A percentile compares a stretch with the other conserved stretches of the same genome.
Evolutionary conservation across 1,140 invertebrate species (phyloP).

Genomic region (Zaprionus camerounensis): DNA sequence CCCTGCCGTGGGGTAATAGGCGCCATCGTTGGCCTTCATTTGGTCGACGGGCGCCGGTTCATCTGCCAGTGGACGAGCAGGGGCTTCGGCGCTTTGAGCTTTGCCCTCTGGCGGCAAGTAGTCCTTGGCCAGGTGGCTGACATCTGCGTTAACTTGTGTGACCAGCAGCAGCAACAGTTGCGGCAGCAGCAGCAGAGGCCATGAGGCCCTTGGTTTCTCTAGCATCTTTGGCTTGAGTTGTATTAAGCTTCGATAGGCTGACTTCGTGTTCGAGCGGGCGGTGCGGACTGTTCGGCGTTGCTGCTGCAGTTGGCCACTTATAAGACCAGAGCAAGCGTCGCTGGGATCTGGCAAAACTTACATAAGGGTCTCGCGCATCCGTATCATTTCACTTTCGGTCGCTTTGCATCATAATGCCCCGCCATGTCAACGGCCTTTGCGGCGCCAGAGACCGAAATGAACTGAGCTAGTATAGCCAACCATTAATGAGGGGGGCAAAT

Average conservation of each 20-base stretch:
- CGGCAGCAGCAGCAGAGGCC: constrained; percentile 39
- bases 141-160: constrained; percentile 52
- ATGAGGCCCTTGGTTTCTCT: neutral
- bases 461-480: constrained; percentile 63
- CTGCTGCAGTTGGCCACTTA: constrained; percentile 55
- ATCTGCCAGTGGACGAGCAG: neutral
- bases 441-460: constrained; percentile 7
- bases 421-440: constrained; percentile 4
- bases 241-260: constrained; percentile 19
- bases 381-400: constrained; percentile 70
- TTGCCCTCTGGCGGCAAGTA: constrained; percentile 34
- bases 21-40: constrained; percentile 31
- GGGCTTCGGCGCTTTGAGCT: neutral
- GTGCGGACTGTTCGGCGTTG: constrained; percentile 49
- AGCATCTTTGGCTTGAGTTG: constrained; percentile 18
- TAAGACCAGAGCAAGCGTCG: constrained; percentile 48
- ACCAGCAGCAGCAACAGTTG: constrained; percentile 42
- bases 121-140: constrained; percentile 60
- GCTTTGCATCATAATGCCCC: constrained; percentile 68
- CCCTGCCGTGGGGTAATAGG: constrained; percentile 50
- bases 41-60: constrained; percentile 2
- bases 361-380: constrained; percentile 28
- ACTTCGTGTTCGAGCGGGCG: constrained; percentile 37
- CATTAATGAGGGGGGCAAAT: constrained; percentile 63
- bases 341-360: constrained; percentile 41